Evolutionary conservation across 1,140 invertebrate species (phyloP), one percentile per base, ranked within the genome.

Genomic region (Drosophila bocqueti): DNA sequence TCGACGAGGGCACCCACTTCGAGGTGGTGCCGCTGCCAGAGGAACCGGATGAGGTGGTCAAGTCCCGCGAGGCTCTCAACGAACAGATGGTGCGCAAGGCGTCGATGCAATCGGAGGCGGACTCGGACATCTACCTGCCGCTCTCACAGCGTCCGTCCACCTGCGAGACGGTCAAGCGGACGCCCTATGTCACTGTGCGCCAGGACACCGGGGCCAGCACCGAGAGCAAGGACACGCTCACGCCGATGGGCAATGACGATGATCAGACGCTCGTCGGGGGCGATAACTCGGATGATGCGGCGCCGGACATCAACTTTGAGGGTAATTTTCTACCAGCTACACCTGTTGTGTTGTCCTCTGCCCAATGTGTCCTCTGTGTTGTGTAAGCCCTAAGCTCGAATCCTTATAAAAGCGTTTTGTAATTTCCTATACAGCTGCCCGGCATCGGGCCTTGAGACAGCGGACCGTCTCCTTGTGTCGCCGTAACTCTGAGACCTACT

Each of bases 391-490:
- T 0, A 3, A 31, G 16, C 1, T 47, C 10, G n/a, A 47, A 67
- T 45, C 36, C 9, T 8, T 24, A 40, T 50, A 63, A 76, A 63
- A 61, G 7, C 55, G 29, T 61, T 47, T 68, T 76, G 31, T 58
- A 38, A 62, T 71, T 71, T 49, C n/a, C 57, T 60, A 66, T 0
- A 60, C 61, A 93, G 92, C 93, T 92, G 64, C 93, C 93, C 46
- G 84, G 73, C 54, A 83, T 79, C 61, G 90, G 77, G 57, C 94
- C 93, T 75, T 94, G 94, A 78, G 95, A 86, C 60, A 95, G 94
- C n/a, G 95, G 94, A 38, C 95, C 94, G 94, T 94, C 93, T 49
- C 95, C 94, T 43, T 94, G 94, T 71, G 95, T 94, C 81, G 95
- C 93, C 76, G 95, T 94, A 59, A 95, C 94, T 85, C 95, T 93